Conservation (phyloP, 2,113 vertebrate species). For the Gymnarchus niloticus region DNA sequence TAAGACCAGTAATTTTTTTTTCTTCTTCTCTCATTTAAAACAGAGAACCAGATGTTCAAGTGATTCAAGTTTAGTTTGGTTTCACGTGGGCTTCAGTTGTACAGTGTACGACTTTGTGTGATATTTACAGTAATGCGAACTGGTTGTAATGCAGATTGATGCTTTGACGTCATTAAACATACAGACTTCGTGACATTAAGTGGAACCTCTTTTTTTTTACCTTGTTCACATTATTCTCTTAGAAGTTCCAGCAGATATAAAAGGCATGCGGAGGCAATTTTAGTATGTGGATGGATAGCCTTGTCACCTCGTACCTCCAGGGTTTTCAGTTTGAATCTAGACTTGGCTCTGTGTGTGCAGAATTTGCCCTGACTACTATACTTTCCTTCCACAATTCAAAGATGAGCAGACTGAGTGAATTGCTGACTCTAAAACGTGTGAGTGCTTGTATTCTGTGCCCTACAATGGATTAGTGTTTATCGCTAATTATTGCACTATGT, state of each 20-base stretch:
- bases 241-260: neutral
- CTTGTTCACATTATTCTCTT: neutral
- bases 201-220: neutral
- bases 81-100: neutral
- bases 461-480: neutral
- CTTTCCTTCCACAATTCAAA: neutral
- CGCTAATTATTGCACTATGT: neutral
- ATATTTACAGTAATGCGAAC: neutral
- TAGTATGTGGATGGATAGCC: neutral
- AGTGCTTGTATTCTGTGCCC: neutral
- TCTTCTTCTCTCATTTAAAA: neutral
- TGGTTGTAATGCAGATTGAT: neutral
- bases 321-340: neutral
- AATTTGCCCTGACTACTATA: neutral
- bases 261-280: neutral
- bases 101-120: neutral
- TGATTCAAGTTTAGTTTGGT: neutral
- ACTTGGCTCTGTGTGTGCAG: neutral
- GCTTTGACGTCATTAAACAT: neutral
- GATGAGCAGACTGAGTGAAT: neutral
- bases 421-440: neutral
- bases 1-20: neutral
- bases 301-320: neutral
- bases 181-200: neutral
- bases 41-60: neutral